Base-by-base conservation (phyloP, 1,140 invertebrate genomes). In the Saccostrea glomerata region DNA sequence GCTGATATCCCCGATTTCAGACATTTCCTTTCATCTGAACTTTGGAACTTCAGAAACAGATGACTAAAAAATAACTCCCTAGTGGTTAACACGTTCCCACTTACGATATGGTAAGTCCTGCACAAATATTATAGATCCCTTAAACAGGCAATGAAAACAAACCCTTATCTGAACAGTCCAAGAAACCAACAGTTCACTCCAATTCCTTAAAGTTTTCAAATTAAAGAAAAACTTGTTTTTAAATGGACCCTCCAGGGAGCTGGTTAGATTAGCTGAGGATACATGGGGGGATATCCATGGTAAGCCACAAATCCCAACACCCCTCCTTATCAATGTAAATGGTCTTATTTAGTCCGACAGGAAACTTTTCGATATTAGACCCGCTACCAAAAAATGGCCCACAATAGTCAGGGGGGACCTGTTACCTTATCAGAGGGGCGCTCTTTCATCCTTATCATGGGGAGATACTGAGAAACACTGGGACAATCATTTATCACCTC, bases 321-420 rank as follows among this genome's bases (percentile, higher is more conserved):
- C 82, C 82, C 82, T 56, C 82, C 82, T 84, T 84, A 84, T 84
- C 82, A 56, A n/a, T n/a, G 54, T 84, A 84, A 84, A 84, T 83
- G 82, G 54, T 56, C 54, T 84, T 84, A 56, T 84, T 25, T 84
- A 56, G 54, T 55, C 54, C 82, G 55, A 84, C 82, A 55, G 82
- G 82, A 54, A 84, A 84, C 82, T 84, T 84, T 55, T 55, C 82
- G n/a, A 84, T 84, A 84, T 55, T 84, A 54, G 54, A 23, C 82
- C 82, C 40, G 40, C 54, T 84, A 84, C 82, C 82, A 54, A 84
- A 84, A 84, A 84, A 55, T 54, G 40, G 40, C 40, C 82, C 40
- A 84, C 40, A 54, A 84, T 54, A 54, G 54, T 20, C 7, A 55
- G 54, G 73, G 36, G 82, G 82, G 40, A 77, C 70, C 25, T 30